phyloP scores from a whole-genome alignment of 2,888 invertebrate species.

The Habrosyne pyritoides region DNA sequence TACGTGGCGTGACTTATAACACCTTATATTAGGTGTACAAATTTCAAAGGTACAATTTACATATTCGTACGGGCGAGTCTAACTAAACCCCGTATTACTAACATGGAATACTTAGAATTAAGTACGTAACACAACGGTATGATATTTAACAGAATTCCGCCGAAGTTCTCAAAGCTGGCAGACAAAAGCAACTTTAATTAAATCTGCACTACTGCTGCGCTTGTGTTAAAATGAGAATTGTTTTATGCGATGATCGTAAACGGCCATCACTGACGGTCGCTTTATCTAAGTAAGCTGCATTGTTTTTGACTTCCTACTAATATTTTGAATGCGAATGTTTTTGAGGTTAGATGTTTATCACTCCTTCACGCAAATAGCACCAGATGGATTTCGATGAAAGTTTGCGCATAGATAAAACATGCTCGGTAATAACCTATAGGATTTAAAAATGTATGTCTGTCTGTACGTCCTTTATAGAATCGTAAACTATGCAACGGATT shows the following conservation, averaged over 20 bases:
- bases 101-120: conserved; percentile 21
- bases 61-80: background rate
- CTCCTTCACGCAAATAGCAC: too few relatives aligned
- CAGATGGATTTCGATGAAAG: too few relatives aligned
- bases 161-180: conserved; percentile 14
- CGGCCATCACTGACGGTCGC: background rate
- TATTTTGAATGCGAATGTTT: too few relatives aligned
- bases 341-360: too few relatives aligned
- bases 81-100: conserved; percentile 17
- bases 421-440: too few relatives aligned
- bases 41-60: conserved; percentile 1
- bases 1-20: conserved; percentile 1
- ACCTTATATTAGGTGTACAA: background rate
- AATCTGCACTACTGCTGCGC: conserved; percentile 14
- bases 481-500: too few relatives aligned
- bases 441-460: too few relatives aligned
- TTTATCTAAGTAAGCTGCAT: too few relatives aligned
- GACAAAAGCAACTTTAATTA: conserved; percentile 37
- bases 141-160: conserved; percentile 32
- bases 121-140: conserved; percentile 25
- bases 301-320: too few relatives aligned
- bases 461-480: too few relatives aligned
- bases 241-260: background rate
- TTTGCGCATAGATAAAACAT: too few relatives aligned
- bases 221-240: background rate